Evolutionary conservation across 2,888 invertebrate genomes (phyloP).

Genomic region (Seira ritae): DNA sequence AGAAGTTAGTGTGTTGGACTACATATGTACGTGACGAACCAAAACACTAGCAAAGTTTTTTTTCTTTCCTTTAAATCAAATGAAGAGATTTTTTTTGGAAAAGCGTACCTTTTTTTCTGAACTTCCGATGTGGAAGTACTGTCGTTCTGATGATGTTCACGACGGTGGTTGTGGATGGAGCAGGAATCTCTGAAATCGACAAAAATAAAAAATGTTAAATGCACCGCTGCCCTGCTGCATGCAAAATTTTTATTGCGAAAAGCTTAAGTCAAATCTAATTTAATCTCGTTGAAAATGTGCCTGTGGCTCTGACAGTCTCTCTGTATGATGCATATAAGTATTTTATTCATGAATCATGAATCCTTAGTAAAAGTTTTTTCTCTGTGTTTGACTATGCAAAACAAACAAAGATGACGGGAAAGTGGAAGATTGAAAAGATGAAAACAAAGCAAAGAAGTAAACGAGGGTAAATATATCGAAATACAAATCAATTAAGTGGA

Average conservation of each 20-base stretch:
- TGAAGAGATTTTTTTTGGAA: no score
- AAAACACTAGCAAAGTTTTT: background rate
- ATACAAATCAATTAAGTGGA: constrained; percentile 73
- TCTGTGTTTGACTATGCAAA: background rate
- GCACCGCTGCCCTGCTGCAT: no score
- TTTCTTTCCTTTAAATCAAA: constrained; percentile 12
- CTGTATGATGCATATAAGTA: no score
- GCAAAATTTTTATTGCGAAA: no score
- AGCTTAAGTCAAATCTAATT: no score
- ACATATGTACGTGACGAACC: constrained; percentile 28
- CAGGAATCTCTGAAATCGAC: constrained; percentile 85
- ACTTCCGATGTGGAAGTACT: constrained; percentile 35
- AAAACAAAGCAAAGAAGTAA: constrained; percentile 13
- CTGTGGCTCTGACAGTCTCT: no score
- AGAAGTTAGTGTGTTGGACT: background rate
- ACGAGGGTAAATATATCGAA: constrained; percentile 59
- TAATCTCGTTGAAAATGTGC: no score
- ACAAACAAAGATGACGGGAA: background rate
- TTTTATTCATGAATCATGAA: no score
- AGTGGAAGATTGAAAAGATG: constrained; percentile 8
- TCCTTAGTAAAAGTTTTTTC: background rate
- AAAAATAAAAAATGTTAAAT: constrained; percentile 36
- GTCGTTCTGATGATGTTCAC: constrained; percentile 43
- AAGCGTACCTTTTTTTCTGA: constrained; percentile 51
- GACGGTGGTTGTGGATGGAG: constrained; percentile 85